A percentile compares a stretch with the other conserved stretches of the same genome.
These are phyloP conservation scores for Linurgus olivaceus DNA, from an alignment of 2,797 vertebrate species.

Conservation along the genomic window DNA sequence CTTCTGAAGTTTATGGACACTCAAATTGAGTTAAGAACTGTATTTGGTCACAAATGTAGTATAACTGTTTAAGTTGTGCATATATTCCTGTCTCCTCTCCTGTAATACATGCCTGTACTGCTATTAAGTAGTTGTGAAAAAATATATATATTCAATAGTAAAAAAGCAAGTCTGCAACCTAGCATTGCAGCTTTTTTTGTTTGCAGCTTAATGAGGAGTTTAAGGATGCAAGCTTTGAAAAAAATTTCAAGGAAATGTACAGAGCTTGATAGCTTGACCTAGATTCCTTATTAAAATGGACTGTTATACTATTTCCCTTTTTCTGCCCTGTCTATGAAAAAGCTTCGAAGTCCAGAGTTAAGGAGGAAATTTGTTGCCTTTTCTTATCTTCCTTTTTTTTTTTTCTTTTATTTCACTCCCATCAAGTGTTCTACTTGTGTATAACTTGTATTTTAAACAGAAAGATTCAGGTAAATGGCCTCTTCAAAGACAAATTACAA, in stretches of 20 bases:
- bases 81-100: neutral
- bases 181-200: neutral
- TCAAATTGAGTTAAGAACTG: neutral
- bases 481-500: neutral
- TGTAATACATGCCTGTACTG: neutral
- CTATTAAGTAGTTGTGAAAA: neutral
- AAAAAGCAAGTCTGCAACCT: neutral
- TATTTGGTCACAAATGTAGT: neutral
- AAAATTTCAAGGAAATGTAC: neutral
- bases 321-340: neutral
- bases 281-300: slow-evolving; percentile 12
- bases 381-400: neutral
- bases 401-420: too few relatives aligned
- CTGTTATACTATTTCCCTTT: neutral
- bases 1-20: neutral
- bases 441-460: neutral
- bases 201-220: neutral
- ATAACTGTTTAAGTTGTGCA: neutral
- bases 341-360: neutral
- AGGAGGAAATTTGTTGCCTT: neutral
- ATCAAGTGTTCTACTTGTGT: neutral
- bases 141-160: neutral
- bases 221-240: slow-evolving; percentile 3
- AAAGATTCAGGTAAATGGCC: neutral
- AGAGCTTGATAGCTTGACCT: slow-evolving; percentile 16